Conservation (phyloP, 1,140 invertebrate genomes). For the Drosophila azteca region DNA sequence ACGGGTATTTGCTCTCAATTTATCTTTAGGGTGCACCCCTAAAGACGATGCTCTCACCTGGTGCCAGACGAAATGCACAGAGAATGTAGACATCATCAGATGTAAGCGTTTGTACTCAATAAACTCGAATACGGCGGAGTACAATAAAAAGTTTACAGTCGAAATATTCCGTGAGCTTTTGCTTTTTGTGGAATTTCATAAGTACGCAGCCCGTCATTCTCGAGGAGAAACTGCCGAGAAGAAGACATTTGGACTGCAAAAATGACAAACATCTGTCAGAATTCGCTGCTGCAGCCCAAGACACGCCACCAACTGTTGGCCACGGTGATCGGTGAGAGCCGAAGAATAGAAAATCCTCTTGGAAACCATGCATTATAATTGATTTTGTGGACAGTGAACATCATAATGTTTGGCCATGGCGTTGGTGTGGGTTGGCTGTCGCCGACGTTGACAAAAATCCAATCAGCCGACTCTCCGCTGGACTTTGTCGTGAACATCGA, state of each 20-base stretch:
- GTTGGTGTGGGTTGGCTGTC: conserved; percentile 84
- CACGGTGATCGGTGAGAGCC: conserved; percentile 59
- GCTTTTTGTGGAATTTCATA: background rate
- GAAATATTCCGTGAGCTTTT: conserved; percentile 8
- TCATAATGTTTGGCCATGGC: conserved; percentile 84
- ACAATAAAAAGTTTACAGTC: conserved; percentile 36
- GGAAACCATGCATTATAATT: background rate
- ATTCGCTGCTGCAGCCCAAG: conserved; percentile 34
- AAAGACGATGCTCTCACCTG: too few relatives aligned
- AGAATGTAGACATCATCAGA: background rate
- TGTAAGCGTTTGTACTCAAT: background rate
- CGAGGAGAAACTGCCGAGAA: background rate
- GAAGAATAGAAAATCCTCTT: too few relatives aligned
- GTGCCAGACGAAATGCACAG: too few relatives aligned
- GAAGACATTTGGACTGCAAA: conserved; percentile 3
- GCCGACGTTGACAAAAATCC: conserved; percentile 71
- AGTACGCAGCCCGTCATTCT: conserved; percentile 21
- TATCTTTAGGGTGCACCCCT: background rate
- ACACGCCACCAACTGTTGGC: conserved; percentile 69
- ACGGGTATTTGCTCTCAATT: background rate
- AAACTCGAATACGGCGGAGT: conserved; percentile 4
- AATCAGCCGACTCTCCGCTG: conserved; percentile 56
- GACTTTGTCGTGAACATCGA: conserved; percentile 60
- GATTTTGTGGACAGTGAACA: conserved; percentile 65
- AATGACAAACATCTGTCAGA: conserved; percentile 32